phyloP scores from a whole-genome alignment of 2,888 invertebrate species.

The Apamea sordens region DNA sequence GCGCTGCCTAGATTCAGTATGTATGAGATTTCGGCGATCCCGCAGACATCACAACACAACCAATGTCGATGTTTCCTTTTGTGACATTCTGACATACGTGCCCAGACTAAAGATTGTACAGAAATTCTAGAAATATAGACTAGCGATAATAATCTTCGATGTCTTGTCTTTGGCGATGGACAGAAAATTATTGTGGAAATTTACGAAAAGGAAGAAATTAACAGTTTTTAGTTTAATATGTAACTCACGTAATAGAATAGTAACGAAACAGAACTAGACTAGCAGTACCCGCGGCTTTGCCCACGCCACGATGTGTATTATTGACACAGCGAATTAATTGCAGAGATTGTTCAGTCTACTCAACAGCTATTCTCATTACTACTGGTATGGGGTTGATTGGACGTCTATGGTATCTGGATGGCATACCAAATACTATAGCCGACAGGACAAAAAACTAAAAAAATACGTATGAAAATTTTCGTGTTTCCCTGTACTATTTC shows the following conservation, averaged over 20 bases:
- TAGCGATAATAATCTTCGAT: not conserved
- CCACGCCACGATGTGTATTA: not conserved
- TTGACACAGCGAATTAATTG: not conserved
- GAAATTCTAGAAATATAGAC: not conserved
- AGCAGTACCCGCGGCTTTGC: not conserved
- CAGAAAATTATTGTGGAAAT: not conserved
- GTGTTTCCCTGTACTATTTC: not conserved
- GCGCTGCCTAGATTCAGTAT: slow-evolving; percentile 30
- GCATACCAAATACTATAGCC: not conserved
- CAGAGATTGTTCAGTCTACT: not conserved
- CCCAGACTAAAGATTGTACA: not conserved
- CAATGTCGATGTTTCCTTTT: slow-evolving; percentile 34
- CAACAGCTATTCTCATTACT: not conserved
- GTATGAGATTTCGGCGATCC: slow-evolving; percentile 35
- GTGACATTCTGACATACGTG: slow-evolving; percentile 35
- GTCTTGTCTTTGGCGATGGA: not conserved
- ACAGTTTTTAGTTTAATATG: not conserved
- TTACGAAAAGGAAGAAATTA: not conserved
- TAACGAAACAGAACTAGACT: not conserved
- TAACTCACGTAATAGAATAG: no score
- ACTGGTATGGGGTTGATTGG: not conserved
- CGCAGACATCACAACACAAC: slow-evolving; percentile 2
- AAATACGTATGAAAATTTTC: not conserved
- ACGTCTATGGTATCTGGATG: not conserved
- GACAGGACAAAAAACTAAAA: no score